Conservation (phyloP, 2,113 vertebrate species). For the Cryptoleucopteryx plumbea region DNA sequence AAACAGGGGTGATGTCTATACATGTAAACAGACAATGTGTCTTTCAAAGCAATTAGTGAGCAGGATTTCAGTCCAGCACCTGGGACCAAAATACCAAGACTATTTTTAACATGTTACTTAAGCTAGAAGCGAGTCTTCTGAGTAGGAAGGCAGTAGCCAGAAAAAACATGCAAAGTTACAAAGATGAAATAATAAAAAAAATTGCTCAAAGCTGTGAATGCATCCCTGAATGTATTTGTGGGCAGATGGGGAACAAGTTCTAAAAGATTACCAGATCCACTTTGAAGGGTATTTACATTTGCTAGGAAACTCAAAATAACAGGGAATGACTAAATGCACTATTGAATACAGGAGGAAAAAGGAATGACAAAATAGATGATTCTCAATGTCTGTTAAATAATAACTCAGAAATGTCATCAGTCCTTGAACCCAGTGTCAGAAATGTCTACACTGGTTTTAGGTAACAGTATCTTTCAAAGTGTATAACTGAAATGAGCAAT, state of each 20-base stretch:
- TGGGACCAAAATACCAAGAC: background rate
- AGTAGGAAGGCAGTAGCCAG: background rate
- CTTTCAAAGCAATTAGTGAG: background rate
- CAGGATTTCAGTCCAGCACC: background rate
- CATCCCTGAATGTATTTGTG: background rate
- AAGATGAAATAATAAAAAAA: background rate
- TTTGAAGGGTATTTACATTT: background rate
- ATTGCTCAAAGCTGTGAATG: background rate
- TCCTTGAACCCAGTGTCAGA: background rate
- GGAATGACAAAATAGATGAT: background rate
- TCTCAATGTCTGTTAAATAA: background rate
- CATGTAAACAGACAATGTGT: background rate
- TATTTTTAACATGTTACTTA: background rate
- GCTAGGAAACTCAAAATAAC: background rate
- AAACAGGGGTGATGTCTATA: background rate
- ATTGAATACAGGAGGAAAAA: background rate
- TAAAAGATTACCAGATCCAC: background rate
- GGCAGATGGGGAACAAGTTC: background rate
- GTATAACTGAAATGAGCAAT: background rate
- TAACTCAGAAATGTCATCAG: background rate
- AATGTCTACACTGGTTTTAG: background rate
- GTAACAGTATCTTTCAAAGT: background rate
- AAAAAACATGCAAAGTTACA: background rate
- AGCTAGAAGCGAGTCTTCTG: background rate
- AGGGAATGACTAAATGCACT: background rate